Conservation (phyloP, 2,888 invertebrate species). For the Luperina testacea region DNA sequence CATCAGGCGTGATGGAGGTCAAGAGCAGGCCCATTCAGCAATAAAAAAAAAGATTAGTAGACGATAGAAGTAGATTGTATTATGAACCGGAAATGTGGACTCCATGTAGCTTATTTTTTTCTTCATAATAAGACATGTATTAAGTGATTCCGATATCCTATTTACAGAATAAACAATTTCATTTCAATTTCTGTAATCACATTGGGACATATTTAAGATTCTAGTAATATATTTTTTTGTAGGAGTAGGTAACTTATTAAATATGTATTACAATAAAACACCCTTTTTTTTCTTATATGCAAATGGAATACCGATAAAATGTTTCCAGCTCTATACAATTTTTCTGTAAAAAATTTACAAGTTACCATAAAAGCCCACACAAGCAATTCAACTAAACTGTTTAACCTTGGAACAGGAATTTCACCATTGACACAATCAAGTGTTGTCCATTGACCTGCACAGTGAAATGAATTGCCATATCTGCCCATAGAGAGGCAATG, state of each 20-base stretch:
- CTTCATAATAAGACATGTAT: not conserved
- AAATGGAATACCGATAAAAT: not conserved
- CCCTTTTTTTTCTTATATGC: not conserved
- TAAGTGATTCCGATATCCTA: not conserved
- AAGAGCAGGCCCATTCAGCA: too few species aligned
- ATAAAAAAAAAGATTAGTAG: too few species aligned
- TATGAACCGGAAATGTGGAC: not conserved
- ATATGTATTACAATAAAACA: not conserved
- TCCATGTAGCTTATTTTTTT: not conserved
- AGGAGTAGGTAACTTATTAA: not conserved
- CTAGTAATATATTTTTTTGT: not conserved
- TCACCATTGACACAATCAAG: slow-evolving; percentile 38
- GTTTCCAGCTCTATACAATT: not conserved
- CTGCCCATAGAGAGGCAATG: not conserved
- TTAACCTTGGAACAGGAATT: slow-evolving; percentile 48
- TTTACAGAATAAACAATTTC: not conserved
- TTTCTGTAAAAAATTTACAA: not conserved
- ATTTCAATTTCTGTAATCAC: not conserved
- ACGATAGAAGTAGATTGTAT: not conserved
- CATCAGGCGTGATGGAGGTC: too few species aligned
- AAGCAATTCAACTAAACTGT: slow-evolving; percentile 36
- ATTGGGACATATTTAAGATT: not conserved
- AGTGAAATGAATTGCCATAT: slow-evolving; percentile 13
- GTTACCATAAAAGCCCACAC: not conserved
- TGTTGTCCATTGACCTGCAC: slow-evolving; percentile 9